Percentiles rank a stretch among this genome's conserved stretches.
phyloP scores from a whole-genome alignment of 2,888 invertebrate genomes.

The Rutpela maculata region DNA sequence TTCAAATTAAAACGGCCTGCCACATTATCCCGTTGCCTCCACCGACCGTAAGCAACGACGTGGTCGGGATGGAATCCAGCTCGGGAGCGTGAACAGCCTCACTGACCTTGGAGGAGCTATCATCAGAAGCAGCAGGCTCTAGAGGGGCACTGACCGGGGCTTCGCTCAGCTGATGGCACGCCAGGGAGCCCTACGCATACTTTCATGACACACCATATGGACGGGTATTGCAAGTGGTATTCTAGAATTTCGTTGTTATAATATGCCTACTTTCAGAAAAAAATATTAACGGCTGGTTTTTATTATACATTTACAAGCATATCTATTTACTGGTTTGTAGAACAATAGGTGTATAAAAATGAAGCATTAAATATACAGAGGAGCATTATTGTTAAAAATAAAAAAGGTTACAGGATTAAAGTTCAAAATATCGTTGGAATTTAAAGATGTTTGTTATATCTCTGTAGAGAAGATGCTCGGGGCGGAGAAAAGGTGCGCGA shows the following conservation, averaged over 20 bases:
- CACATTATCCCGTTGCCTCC: constrained; percentile 18
- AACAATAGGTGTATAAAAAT: not conserved
- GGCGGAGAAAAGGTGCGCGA: too few species aligned
- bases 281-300: not conserved
- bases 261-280: not conserved
- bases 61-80: constrained; percentile 59
- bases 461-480: too few species aligned
- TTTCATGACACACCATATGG: constrained; percentile 9
- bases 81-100: constrained; percentile 57
- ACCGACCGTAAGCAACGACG: constrained; percentile 36
- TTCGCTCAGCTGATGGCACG: constrained; percentile 40
- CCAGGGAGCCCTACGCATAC: constrained; percentile 1
- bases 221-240: not conserved
- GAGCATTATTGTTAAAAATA: too few species aligned
- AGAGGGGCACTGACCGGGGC: constrained; percentile 54
- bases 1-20: constrained; percentile 13
- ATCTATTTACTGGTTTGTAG: not conserved
- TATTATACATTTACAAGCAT: not conserved
- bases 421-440: too few species aligned
- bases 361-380: too few species aligned
- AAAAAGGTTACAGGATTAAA: too few species aligned
- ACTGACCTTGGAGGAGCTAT: constrained; percentile 60
- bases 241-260: not conserved
- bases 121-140: constrained; percentile 51
- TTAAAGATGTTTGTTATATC: too few species aligned